Evolutionary conservation across 2,888 invertebrate species (phyloP).

Genomic region (Diarsia brunnea): DNA sequence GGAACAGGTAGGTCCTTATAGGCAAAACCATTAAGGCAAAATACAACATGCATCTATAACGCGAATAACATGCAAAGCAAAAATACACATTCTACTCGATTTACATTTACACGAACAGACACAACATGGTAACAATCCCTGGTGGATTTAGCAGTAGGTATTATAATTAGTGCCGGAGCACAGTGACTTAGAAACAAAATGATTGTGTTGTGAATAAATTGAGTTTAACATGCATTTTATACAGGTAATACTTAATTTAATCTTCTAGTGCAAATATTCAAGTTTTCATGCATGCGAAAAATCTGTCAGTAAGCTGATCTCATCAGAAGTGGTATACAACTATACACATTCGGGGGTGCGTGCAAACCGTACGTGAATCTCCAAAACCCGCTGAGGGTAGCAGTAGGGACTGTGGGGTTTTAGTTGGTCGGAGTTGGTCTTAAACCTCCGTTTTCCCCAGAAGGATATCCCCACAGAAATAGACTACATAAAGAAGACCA

Average conservation of each 20-base stretch:
- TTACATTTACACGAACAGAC: slow-evolving; percentile 22
- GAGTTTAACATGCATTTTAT: slow-evolving; percentile 10
- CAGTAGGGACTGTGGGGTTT: not conserved
- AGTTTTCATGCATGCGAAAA: not conserved
- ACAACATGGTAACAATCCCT: not conserved
- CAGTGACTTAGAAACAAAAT: slow-evolving; percentile 26
- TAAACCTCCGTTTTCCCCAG: not conserved
- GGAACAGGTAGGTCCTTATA: not conserved
- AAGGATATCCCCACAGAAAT: not conserved
- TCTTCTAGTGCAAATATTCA: not conserved
- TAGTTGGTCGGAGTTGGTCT: not conserved
- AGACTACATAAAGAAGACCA: not conserved
- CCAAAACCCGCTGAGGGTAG: not conserved
- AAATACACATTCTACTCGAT: slow-evolving; percentile 22
- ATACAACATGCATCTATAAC: slow-evolving; percentile 22
- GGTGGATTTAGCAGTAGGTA: slow-evolving; percentile 9
- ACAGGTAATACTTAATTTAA: not conserved
- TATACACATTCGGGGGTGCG: not conserved
- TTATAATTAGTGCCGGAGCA: slow-evolving; percentile 32
- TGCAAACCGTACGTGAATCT: not conserved
- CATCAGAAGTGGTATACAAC: too few relatives aligned
- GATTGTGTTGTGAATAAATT: slow-evolving; percentile 26
- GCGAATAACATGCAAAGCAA: slow-evolving; percentile 15
- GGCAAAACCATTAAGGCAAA: not conserved
- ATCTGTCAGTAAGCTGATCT: not conserved